Conservation (phyloP, 1,140 invertebrate genomes). For the Heliconius melpomene region DNA sequence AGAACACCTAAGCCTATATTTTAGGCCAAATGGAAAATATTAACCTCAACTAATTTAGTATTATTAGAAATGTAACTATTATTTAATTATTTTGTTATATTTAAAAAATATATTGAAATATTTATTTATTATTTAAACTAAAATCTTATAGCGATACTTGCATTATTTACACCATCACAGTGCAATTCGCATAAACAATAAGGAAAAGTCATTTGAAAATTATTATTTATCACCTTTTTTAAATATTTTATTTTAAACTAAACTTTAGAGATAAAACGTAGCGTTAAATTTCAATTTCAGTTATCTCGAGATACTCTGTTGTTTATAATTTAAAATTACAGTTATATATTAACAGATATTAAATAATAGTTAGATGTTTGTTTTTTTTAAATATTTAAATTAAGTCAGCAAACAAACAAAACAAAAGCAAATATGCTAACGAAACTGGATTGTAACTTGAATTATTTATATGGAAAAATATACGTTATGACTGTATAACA, state of each 20-base stretch:
- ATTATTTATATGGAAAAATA: neutral
- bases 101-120: too few species aligned
- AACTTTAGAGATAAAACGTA: too few species aligned
- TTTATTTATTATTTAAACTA: too few species aligned
- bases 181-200: too few species aligned
- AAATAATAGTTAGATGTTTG: neutral
- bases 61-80: too few species aligned
- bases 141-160: too few species aligned
- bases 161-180: too few species aligned
- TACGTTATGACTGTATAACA: neutral
- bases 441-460: neutral
- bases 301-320: too few species aligned
- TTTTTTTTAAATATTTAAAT: neutral
- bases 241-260: too few species aligned
- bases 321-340: too few species aligned
- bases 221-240: neutral
- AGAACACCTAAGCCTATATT: neutral
- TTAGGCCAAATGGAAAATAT: conserved; percentile 5
- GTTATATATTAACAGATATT: neutral
- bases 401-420: neutral
- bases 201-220: too few species aligned
- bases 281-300: too few species aligned
- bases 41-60: neutral
- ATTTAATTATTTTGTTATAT: neutral
- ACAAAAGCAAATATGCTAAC: neutral